Evolutionary conservation across 2,888 invertebrate genomes (phyloP).

Genomic region (Diarsia dahlii): DNA sequence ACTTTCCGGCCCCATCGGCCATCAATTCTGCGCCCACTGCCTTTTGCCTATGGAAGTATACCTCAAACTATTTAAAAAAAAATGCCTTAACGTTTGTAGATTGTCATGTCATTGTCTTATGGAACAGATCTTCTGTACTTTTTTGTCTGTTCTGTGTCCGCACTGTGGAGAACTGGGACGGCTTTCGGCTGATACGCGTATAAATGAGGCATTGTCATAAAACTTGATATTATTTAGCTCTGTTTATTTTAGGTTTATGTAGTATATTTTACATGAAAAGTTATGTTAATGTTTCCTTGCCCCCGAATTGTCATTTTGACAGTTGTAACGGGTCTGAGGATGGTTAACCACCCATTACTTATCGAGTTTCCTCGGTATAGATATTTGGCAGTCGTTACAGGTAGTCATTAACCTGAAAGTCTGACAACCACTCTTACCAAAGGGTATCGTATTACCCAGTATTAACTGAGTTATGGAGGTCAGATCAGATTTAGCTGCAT

Average conservation of each 20-base stretch:
- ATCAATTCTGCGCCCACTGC: too few relatives aligned
- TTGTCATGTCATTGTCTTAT: background rate
- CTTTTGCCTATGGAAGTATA: too few relatives aligned
- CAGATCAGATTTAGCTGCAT: background rate
- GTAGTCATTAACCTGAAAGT: background rate
- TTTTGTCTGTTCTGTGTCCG: background rate
- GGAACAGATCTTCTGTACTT: background rate
- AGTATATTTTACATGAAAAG: background rate
- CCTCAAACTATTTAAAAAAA: too few relatives aligned
- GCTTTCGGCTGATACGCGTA: constrained; percentile 28
- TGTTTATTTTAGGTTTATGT: constrained; percentile 9
- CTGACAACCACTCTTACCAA: background rate
- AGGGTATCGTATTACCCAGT: too few relatives aligned
- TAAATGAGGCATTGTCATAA: constrained; percentile 25
- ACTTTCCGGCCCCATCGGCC: too few relatives aligned
- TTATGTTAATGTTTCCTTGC: background rate
- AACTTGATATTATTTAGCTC: constrained; percentile 6
- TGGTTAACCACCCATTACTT: too few relatives aligned
- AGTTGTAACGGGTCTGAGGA: too few relatives aligned
- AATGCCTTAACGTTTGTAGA: background rate
- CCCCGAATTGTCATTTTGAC: too few relatives aligned
- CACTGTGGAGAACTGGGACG: background rate
- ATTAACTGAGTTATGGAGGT: background rate
- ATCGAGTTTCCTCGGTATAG: too few relatives aligned
- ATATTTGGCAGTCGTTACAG: background rate